Conservation (phyloP, 2,888 invertebrate genomes). For the Agonopterix subpropinquella region DNA sequence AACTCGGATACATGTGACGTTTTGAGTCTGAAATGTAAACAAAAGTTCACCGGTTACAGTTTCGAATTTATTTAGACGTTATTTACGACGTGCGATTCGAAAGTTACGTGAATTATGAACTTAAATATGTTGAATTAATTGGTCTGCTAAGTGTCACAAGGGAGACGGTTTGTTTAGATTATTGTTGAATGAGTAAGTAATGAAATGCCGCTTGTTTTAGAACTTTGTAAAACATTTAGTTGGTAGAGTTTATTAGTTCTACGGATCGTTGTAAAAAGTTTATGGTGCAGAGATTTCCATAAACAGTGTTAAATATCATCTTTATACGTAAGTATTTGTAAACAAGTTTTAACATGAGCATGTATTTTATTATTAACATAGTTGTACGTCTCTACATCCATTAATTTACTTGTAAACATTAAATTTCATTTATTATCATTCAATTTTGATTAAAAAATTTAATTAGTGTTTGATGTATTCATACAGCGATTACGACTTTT, state of each 20-base stretch:
- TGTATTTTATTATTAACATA: too few relatives aligned
- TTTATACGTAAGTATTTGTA: too few relatives aligned
- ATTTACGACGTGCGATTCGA: conserved; percentile 53
- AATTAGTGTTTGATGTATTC: too few relatives aligned
- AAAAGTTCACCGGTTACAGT: conserved; percentile 51
- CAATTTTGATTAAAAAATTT: too few relatives aligned
- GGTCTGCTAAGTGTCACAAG: conserved; percentile 46
- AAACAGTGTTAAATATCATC: conserved; percentile 5
- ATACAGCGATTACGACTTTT: too few relatives aligned
- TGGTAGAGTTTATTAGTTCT: conserved; percentile 30
- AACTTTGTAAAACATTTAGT: conserved; percentile 28
- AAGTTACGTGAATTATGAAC: conserved; percentile 65
- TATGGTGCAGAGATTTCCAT: conserved; percentile 32
- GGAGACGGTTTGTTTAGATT: conserved; percentile 52
- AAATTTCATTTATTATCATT: too few relatives aligned
- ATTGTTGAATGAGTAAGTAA: conserved; percentile 65
- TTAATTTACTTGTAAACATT: too few relatives aligned
- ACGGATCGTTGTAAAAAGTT: conserved; percentile 32
- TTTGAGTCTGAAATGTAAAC: conserved; percentile 70
- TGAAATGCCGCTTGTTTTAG: conserved; percentile 27
- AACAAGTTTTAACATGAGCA: too few relatives aligned
- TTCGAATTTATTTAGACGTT: conserved; percentile 49
- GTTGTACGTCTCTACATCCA: too few relatives aligned
- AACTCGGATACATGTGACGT: conserved; percentile 70
- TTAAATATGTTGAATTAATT: conserved; percentile 65